phyloP scores from a whole-genome alignment of 2,113 vertebrate genomes.

The Platycercus adscitus region DNA sequence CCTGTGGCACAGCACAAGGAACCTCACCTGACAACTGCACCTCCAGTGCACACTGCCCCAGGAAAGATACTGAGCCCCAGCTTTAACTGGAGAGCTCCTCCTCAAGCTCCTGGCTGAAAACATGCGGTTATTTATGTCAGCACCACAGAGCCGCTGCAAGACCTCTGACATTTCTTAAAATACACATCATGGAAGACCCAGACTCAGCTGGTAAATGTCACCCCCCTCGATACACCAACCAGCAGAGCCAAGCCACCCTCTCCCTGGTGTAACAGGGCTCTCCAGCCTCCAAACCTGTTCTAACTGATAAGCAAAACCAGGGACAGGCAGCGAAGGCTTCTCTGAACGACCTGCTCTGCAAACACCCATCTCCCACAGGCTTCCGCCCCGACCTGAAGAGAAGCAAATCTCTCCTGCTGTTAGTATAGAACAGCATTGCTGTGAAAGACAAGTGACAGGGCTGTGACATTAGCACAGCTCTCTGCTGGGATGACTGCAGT shows the following conservation, averaged over 20 bases:
- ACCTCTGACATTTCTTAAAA: slow-evolving; percentile 16
- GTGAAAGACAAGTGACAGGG: background rate
- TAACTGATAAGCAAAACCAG: background rate
- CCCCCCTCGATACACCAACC: background rate
- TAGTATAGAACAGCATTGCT: background rate
- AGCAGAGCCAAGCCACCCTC: background rate
- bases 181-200: background rate
- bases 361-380: background rate
- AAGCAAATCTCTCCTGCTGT: background rate
- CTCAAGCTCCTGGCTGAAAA: background rate
- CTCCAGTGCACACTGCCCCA: background rate
- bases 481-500: background rate
- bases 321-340: background rate
- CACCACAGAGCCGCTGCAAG: background rate
- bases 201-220: background rate
- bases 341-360: background rate
- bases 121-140: background rate
- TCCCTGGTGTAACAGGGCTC: background rate
- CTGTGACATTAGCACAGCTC: background rate
- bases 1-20: background rate
- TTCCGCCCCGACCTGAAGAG: background rate
- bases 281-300: background rate
- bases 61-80: background rate
- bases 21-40: background rate
- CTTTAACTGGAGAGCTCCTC: background rate